A percentile compares a stretch with the other conserved stretches of the same genome.
These are phyloP conservation scores for Vidua chalybeata DNA, from an alignment of 2,113 vertebrate genomes.

Conservation along the genomic window DNA sequence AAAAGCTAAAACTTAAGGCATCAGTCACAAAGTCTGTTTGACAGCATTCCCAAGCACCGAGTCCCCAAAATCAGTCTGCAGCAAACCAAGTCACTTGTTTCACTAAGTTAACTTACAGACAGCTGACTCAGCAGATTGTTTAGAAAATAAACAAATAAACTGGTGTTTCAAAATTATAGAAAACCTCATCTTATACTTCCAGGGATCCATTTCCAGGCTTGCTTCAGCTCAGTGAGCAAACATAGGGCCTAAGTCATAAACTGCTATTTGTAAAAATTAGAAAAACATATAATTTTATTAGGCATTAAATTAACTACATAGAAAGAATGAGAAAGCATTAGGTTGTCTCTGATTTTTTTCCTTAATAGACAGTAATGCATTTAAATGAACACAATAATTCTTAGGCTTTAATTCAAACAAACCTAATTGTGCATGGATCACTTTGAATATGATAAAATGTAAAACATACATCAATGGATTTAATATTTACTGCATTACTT, in stretches of 20 bases:
- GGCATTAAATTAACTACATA: slow-evolving; percentile 38
- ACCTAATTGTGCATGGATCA: slow-evolving; percentile 41
- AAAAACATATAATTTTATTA: slow-evolving; percentile 29
- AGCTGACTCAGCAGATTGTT: not conserved
- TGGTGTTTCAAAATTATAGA: not conserved
- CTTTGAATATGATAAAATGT: slow-evolving; percentile 2
- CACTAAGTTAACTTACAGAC: not conserved
- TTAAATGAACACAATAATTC: slow-evolving; percentile 19
- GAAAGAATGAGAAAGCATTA: slow-evolving; percentile 25
- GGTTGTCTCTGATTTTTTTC: not conserved
- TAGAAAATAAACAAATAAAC: not conserved
- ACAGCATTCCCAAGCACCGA: not conserved
- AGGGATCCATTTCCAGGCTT: not conserved
- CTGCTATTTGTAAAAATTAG: slow-evolving; percentile 21
- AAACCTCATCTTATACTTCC: not conserved
- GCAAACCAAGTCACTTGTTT: not conserved
- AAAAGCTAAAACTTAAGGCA: not conserved
- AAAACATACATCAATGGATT: not conserved
- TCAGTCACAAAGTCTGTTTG: not conserved
- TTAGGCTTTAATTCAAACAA: slow-evolving; percentile 43
- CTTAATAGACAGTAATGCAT: not conserved
- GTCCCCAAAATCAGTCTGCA: not conserved
- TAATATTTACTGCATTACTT: slow-evolving; percentile 11
- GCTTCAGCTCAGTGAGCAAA: not conserved
- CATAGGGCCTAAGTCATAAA: not conserved